Evolutionary conservation across 2,888 invertebrate genomes (phyloP).

Genomic region (Nemotelus pantherinus): DNA sequence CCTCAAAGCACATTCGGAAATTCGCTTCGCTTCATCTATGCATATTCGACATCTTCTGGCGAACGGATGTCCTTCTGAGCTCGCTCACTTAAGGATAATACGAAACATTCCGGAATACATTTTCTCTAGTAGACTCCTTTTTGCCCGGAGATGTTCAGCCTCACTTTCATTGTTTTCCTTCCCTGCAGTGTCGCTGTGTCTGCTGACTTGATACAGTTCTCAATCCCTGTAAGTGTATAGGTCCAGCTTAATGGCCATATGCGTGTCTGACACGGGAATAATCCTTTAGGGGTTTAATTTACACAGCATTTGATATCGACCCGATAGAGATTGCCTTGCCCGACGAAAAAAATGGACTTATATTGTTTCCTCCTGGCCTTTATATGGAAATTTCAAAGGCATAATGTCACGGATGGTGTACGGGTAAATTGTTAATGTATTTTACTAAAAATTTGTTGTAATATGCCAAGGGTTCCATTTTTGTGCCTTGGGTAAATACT

Average conservation of each 20-base stretch:
- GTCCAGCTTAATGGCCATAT: not conserved
- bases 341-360: not conserved
- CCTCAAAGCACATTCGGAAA: too few species aligned
- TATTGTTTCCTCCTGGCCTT: not conserved
- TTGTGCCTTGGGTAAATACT: too few species aligned
- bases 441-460: too few species aligned
- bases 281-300: not conserved
- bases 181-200: too few species aligned
- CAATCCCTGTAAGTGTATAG: too few species aligned
- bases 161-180: too few species aligned
- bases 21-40: too few species aligned
- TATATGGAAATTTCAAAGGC: not conserved
- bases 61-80: not conserved
- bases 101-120: not conserved
- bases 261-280: not conserved
- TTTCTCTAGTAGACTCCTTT: not conserved
- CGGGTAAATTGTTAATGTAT: not conserved
- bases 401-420: not conserved
- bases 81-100: not conserved
- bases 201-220: too few species aligned
- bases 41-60: too few species aligned
- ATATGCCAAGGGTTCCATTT: too few species aligned
- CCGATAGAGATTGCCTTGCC: not conserved
- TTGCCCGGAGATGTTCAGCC: not conserved
- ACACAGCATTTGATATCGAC: not conserved